Evolutionary conservation across 2,113 vertebrate genomes (phyloP), one percentile per base, ranked within the genome.

Genomic region (Vimba vimba): DNA sequence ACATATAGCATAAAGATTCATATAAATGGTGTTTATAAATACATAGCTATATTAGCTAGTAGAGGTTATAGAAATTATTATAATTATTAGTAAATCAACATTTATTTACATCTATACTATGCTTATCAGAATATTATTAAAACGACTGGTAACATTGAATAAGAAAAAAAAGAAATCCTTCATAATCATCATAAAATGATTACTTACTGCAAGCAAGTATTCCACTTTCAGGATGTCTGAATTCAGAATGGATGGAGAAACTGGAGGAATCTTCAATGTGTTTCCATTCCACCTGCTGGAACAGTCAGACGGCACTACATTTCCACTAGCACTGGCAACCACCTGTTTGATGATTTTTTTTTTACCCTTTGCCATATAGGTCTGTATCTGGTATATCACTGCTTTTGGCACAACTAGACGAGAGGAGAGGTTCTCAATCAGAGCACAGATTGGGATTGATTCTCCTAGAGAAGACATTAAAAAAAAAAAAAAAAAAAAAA

Each of bases 321-420:
- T 96, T 79, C 96, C 96, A 45, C 96, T 93, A 57, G 96, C 95
- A 11, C 95, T 94, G 83, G 95, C 94, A 13, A 97, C 93, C 94
- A 94, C 94, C 88, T 95, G 95, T 59, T 93, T 94, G 79, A 95
- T 88, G 0, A 94, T 93, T 90, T 95, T 96, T 0, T 93, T 95
- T 86, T 94, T 96, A 15, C 96, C 96, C 7, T 94, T 93, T 27
- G 94, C 94, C 90, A 95, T 84, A 27, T 94, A 97, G 0, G 94
- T 97, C 94, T 97, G 96, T 9, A 94, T 96, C 94, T 97, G 96
- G 90, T 95, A 96, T 87, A 97, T 96, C 82, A 94, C 95, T 83
- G 96, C 96, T 93, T 97, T 97, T 75, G 96, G 96, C 86, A 97
- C 95, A 50, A 96, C 91, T 83, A 97, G 90, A n/a, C 95, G 94